phyloP scores from a whole-genome alignment of 2,797 vertebrate genomes.

The Heteromormyrus szaboi region DNA sequence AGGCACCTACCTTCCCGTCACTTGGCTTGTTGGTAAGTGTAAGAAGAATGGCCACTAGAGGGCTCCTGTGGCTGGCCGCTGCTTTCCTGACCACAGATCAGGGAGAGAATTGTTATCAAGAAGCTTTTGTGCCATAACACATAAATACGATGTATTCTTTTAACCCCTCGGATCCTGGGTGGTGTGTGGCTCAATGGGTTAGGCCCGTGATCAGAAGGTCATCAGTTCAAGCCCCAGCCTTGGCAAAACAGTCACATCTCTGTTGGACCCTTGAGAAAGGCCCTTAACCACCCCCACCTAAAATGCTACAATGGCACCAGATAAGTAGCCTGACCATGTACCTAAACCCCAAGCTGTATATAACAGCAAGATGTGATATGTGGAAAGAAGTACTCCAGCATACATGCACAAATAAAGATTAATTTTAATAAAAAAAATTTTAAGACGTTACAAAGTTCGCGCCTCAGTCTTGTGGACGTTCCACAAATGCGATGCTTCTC shows the following conservation, averaged over 20 bases:
- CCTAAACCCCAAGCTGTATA: not conserved
- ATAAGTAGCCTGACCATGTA: not conserved
- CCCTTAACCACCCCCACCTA: not conserved
- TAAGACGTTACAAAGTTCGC: not conserved
- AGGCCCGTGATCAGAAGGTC: not conserved
- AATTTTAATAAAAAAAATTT: not conserved
- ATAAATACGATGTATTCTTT: not conserved
- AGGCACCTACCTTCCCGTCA: constrained; percentile 73
- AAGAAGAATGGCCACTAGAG: constrained; percentile 86
- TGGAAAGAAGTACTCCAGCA: not conserved
- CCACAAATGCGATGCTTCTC: not conserved
- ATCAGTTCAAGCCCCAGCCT: not conserved
- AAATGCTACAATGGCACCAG: not conserved
- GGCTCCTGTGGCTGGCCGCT: constrained; percentile 86
- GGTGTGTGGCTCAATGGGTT: not conserved
- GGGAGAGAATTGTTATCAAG: not conserved
- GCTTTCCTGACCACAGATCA: constrained; percentile 72
- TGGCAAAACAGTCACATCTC: not conserved
- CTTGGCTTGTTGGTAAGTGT: constrained; percentile 94
- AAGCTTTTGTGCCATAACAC: not conserved
- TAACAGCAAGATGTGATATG: not conserved
- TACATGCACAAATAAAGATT: not conserved
- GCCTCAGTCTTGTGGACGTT: not conserved
- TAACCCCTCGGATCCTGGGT: not conserved
- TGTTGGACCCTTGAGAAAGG: not conserved